A percentile compares a stretch with the other conserved stretches of the same genome.
Conservation (phyloP, 2,888 invertebrate species). For the Patella pellucida region DNA sequence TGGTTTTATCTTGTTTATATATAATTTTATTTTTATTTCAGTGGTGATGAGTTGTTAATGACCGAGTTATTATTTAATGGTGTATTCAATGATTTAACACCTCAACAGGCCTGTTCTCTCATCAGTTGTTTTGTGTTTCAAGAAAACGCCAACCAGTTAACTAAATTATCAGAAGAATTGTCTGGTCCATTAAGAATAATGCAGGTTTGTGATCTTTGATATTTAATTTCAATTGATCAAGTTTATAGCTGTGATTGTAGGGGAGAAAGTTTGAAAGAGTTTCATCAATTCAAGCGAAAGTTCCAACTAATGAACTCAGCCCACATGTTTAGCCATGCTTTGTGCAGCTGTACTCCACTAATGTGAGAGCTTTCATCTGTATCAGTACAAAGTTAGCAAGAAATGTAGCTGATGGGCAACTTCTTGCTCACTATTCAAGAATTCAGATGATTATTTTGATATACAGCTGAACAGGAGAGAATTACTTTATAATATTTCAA, state of each 20-base stretch:
- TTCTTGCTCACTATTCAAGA: slow-evolving; percentile 67
- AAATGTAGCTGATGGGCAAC: no score
- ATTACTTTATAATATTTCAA: no score
- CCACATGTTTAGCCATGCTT: no score
- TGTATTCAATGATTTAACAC: slow-evolving; percentile 86
- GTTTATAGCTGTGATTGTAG: no score
- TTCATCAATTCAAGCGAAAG: no score
- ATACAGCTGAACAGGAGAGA: neutral
- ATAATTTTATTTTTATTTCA: slow-evolving; percentile 45
- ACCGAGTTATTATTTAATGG: slow-evolving; percentile 99
- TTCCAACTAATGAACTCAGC: no score
- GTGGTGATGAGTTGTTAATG: slow-evolving; percentile 91
- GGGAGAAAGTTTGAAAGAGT: no score
- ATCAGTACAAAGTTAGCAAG: no score
- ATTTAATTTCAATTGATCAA: no score
- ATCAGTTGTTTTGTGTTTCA: slow-evolving; percentile 73
- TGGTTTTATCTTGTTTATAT: no score
- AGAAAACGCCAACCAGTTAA: slow-evolving; percentile 87
- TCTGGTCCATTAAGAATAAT: slow-evolving; percentile 89
- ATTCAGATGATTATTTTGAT: slow-evolving; percentile 58
- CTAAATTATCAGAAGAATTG: slow-evolving; percentile 87
- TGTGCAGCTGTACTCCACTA: no score
- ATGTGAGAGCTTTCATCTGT: no score
- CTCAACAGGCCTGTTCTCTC: slow-evolving; percentile 77
- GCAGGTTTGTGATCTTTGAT: slow-evolving; percentile 74